phyloP scores from a whole-genome alignment of 53 echinoderm and acorn worm genomes.

The Actinopyga echinites region DNA sequence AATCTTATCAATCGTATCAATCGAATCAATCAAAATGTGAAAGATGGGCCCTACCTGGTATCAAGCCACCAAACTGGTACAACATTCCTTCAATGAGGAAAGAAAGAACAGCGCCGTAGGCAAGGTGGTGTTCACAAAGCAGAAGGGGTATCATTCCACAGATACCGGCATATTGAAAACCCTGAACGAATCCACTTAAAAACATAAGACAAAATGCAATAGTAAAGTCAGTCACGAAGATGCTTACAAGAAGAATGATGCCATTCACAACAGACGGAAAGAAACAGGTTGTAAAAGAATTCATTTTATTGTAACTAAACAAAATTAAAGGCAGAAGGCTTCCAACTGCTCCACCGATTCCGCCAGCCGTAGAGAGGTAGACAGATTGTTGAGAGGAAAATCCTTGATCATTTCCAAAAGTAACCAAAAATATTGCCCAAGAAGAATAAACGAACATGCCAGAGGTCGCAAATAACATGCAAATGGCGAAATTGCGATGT shows the following conservation, averaged over 20 bases:
- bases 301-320: neutral
- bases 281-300: neutral
- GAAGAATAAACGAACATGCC: slow-evolving; percentile 32
- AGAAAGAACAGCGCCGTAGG: neutral
- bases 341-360: neutral
- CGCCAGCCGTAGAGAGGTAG: slow-evolving; percentile 1
- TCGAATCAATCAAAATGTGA: neutral
- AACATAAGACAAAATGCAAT: neutral
- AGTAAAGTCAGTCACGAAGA: neutral
- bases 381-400: neutral
- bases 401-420: neutral
- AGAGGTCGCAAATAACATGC: slow-evolving; percentile 2
- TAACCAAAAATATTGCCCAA: slow-evolving; percentile 18
- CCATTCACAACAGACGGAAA: neutral
- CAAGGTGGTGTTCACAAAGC: neutral
- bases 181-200: slow-evolving; percentile 9
- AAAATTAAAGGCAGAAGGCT: neutral
- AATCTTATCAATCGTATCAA: no score
- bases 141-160: slow-evolving; percentile 14
- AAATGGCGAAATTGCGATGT: slow-evolving; percentile 3
- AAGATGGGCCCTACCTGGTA: neutral
- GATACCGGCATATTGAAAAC: neutral
- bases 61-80: slow-evolving; percentile 19
- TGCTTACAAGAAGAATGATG: neutral
- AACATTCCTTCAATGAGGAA: slow-evolving; percentile 16